These are phyloP conservation scores for Cotesia glomerata DNA, from an alignment of 1,140 invertebrate genomes.

Conservation along the genomic window DNA sequence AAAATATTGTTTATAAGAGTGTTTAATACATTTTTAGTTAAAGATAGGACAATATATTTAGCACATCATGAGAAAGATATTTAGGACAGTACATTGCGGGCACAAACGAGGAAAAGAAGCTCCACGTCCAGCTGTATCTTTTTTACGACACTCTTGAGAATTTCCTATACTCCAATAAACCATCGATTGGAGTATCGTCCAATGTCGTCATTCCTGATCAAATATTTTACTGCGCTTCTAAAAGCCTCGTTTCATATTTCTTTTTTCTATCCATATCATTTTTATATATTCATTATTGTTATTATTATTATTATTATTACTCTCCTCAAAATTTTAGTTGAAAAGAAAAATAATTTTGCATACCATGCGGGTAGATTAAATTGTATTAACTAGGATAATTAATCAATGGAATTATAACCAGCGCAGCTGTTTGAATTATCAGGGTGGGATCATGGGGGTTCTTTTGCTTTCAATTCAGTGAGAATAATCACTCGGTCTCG, in stretches of 20 bases:
- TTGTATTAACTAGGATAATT: no score
- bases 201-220: constrained; percentile 27
- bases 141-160: constrained; percentile 45
- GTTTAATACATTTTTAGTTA: background rate
- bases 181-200: constrained; percentile 29
- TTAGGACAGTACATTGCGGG: background rate
- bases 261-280: background rate
- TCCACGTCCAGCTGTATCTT: constrained; percentile 43
- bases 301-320: background rate
- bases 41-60: constrained; percentile 23
- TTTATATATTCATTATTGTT: background rate
- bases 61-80: constrained; percentile 32
- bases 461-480: no score
- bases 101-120: constrained; percentile 35
- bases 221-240: constrained; percentile 31
- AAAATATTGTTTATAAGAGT: no score
- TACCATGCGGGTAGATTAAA: no score
- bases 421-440: no score
- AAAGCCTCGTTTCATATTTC: background rate
- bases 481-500: no score
- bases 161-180: constrained; percentile 33
- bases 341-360: background rate
- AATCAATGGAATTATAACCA: no score
- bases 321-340: no score
- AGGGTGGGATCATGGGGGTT: no score